Evolutionary conservation across 1,140 invertebrate species (phyloP).

Genomic region (Drosophila tristis): DNA sequence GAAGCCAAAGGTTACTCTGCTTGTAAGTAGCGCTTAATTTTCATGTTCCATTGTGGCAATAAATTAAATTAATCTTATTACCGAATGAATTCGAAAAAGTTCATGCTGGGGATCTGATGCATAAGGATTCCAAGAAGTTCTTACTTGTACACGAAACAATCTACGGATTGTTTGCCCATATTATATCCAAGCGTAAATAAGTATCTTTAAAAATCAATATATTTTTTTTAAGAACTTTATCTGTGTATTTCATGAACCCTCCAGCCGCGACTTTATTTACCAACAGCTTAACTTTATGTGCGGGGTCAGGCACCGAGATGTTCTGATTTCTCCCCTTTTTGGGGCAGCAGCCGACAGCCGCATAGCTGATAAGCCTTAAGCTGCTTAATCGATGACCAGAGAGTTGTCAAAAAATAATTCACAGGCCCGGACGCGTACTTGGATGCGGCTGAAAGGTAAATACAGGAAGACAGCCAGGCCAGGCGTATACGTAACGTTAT

Average conservation of each 20-base stretch:
- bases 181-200: background rate
- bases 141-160: too few species aligned
- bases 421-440: slow-evolving; percentile 38
- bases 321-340: slow-evolving; percentile 41
- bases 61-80: too few species aligned
- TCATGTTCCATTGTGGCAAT: slow-evolving; percentile 1
- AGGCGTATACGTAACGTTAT: slow-evolving; percentile 79
- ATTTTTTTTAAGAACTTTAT: background rate
- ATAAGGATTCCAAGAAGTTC: too few species aligned
- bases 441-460: slow-evolving; percentile 55
- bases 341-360: slow-evolving; percentile 37
- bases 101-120: too few species aligned
- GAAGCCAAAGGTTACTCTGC: slow-evolving; percentile 31
- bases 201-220: slow-evolving; percentile 2
- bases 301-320: slow-evolving; percentile 58
- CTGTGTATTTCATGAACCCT: slow-evolving; percentile 7
- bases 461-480: slow-evolving; percentile 60
- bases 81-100: too few species aligned
- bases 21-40: slow-evolving; percentile 31
- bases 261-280: slow-evolving; percentile 11
- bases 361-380: slow-evolving; percentile 73
- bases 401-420: slow-evolving; percentile 82
- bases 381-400: slow-evolving; percentile 81
- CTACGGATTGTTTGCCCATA: too few species aligned
- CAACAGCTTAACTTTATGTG: slow-evolving; percentile 28